Base-by-base conservation (phyloP, 2,797 vertebrate genomes). In the Acanthiza pusilla region DNA sequence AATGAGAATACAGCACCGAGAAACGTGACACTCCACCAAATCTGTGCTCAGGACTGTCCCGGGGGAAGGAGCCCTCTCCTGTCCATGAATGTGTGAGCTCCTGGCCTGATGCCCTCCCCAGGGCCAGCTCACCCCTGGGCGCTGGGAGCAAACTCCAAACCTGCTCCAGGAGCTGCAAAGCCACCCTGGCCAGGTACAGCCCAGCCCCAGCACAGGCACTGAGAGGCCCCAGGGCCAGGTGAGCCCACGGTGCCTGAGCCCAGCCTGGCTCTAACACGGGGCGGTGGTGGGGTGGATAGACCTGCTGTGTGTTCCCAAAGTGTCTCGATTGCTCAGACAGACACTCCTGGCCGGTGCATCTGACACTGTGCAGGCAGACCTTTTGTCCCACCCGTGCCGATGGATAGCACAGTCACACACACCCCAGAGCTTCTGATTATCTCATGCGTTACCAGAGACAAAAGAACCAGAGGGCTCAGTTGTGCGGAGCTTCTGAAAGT, bases 91-190 rank as follows among this genome's bases (percentile, higher is more conserved):
- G 0, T 11, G 16, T 26, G 68, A 88, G 51, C 34, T 45, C 38
- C 32, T 4, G 0, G 1, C 40, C 53, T 0, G 0, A 38, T 8
- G 15, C 13, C 38, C 34, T 32, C 25, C 11, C 1, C 2, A 1
- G 40, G 40, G 16, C 47, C 16, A 18, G 5, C 14, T 43, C 72
- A 26, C 16, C 5, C 26, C n/a, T 4, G 29, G 45, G 43, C 3
- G 8, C 57, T 2, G 8, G 63, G 32, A 53, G 40, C 16, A 21
- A 25, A 20, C 45, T 4, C 62, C 60, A 43, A 23, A 84, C 2
- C 13, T 10, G 16, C 19, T 53, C 21, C 27, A 26, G 25, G 14
- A 6, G 3, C 36, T n/a, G 48, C 48, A 62, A 43, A 77, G 38
- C 67, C 18, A 34, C 48, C n/a, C 54, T 50, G 57, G 51, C 8